A percentile compares a stretch with the other conserved stretches of the same genome.
phyloP scores from a whole-genome alignment of 2,113 vertebrate genomes.

The Tetrax tetrax region DNA sequence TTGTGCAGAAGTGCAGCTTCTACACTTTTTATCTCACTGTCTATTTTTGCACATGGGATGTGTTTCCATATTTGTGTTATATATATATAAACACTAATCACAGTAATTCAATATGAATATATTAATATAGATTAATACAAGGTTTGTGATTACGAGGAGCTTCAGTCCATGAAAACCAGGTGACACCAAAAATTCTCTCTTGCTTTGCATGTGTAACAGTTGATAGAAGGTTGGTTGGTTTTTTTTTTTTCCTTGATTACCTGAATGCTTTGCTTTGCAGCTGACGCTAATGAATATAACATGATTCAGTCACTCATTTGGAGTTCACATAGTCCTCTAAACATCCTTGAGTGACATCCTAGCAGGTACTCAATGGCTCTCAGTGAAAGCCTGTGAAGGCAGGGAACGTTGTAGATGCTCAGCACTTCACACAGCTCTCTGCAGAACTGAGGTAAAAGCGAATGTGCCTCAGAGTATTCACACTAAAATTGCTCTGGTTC shows the following conservation, averaged over 20 bases:
- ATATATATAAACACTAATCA: conserved; percentile 31
- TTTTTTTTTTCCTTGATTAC: neutral
- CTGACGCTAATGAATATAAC: neutral
- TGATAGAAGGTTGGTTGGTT: neutral
- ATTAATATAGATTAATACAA: conserved; percentile 41
- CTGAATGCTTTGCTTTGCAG: neutral
- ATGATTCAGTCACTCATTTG: neutral
- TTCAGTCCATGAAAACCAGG: neutral
- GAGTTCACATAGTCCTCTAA: neutral
- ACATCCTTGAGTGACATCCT: neutral
- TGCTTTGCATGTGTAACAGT: neutral
- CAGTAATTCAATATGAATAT: conserved; percentile 39
- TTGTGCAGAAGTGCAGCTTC: conserved; percentile 59
- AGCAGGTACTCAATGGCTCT: neutral
- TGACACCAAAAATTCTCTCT: conserved; percentile 13
- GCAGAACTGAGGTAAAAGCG: neutral
- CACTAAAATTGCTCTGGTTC: neutral
- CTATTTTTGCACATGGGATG: conserved; percentile 54
- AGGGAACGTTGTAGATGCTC: neutral
- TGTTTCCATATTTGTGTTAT: conserved; percentile 31
- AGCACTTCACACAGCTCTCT: neutral
- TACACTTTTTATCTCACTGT: conserved; percentile 50
- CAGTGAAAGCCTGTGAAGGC: neutral
- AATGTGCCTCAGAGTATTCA: neutral
- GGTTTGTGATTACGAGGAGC: neutral